Conservation (phyloP, 2,888 invertebrate genomes). For the Zaprionus lineosus region DNA sequence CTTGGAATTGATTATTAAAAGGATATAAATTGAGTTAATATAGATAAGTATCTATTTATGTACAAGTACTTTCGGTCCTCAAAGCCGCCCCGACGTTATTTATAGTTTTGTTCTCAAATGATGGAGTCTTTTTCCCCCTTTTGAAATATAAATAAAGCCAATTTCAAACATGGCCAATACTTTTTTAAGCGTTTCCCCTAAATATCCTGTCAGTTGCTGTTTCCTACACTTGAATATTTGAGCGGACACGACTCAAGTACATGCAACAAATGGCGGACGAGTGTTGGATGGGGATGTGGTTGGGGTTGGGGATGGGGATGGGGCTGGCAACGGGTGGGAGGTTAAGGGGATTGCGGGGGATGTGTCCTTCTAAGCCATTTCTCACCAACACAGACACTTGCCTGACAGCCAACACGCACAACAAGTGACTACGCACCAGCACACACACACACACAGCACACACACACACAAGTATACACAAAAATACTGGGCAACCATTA, state of each 20-base stretch:
- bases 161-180: neutral
- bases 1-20: too few species aligned
- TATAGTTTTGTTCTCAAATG: too few species aligned
- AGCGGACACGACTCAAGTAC: neutral
- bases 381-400: constrained; percentile 24
- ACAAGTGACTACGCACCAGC: constrained; percentile 22
- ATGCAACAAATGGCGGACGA: constrained; percentile 20
- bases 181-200: neutral
- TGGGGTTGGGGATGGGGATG: neutral
- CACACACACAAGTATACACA: constrained; percentile 5
- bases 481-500: constrained; percentile 35
- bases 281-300: neutral
- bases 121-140: neutral
- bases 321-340: too few species aligned
- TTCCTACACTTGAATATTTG: neutral
- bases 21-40: too few species aligned
- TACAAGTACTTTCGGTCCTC: too few species aligned
- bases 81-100: too few species aligned
- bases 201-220: neutral
- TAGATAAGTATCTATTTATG: too few species aligned
- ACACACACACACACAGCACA: constrained; percentile 3
- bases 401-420: constrained; percentile 36
- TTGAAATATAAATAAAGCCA: neutral
- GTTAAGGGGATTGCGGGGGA: too few species aligned
- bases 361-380: constrained; percentile 21